phyloP scores from a whole-genome alignment of 2,113 vertebrate genomes.

The Calyptomena viridis region DNA sequence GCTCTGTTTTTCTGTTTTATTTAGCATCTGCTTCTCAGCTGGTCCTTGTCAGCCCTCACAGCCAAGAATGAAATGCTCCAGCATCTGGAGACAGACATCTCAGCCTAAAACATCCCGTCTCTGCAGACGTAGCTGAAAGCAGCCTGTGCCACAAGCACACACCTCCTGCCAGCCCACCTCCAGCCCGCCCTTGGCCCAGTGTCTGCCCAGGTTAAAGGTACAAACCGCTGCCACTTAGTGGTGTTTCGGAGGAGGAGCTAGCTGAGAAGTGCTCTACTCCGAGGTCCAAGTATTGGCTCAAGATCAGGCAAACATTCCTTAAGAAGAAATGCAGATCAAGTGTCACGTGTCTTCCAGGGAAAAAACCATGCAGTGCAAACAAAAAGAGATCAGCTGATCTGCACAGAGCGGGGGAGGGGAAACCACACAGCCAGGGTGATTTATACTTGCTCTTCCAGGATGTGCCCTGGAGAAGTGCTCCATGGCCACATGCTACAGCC shows the following conservation, averaged over 20 bases:
- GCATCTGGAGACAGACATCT: not conserved
- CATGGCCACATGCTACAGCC: not conserved
- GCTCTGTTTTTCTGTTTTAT: not conserved
- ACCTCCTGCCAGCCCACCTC: not conserved
- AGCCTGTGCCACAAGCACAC: not conserved
- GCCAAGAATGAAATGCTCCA: not conserved
- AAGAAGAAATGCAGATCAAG: not conserved
- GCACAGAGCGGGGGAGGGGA: not conserved
- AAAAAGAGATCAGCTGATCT: not conserved
- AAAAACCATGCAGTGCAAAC: not conserved
- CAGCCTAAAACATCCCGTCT: not conserved
- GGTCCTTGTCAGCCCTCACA: not conserved
- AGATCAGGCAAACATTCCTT: not conserved
- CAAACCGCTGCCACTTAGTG: rapidly evolving
- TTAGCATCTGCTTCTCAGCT: conserved; percentile 6
- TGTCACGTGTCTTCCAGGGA: not conserved
- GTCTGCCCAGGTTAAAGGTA: not conserved
- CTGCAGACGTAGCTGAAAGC: rapidly evolving
- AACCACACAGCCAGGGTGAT: not conserved
- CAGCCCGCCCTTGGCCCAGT: not conserved
- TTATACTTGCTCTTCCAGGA: not conserved
- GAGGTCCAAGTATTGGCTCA: rapidly evolving
- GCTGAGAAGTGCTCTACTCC: not conserved
- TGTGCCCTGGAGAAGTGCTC: not conserved
- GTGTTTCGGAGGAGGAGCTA: not conserved